phyloP scores from a whole-genome alignment of 2,888 invertebrate genomes.

The Aquatica leii region DNA sequence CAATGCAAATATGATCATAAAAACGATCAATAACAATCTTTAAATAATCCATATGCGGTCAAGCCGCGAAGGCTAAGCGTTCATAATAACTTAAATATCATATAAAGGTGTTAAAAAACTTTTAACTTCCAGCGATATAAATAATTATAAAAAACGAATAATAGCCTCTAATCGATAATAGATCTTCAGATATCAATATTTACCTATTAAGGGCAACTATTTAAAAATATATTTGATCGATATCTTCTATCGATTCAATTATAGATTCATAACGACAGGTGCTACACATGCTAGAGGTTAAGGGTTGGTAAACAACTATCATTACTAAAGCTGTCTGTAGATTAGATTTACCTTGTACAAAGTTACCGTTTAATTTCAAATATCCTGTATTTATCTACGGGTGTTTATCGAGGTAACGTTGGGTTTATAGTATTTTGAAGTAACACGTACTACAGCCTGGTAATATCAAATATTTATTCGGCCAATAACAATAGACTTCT shows the following conservation, averaged over 20 bases:
- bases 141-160: background rate
- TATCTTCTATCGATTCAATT: slow-evolving; percentile 18
- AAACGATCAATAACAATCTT: slow-evolving; percentile 20
- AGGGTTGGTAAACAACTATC: too few relatives aligned
- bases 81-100: slow-evolving; percentile 18
- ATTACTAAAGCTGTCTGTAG: too few relatives aligned
- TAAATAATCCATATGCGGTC: slow-evolving; percentile 11
- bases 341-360: too few relatives aligned
- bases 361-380: too few relatives aligned
- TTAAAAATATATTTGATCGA: background rate
- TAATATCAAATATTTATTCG: too few relatives aligned
- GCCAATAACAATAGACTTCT: too few relatives aligned
- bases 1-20: slow-evolving; percentile 22
- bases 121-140: slow-evolving; percentile 9
- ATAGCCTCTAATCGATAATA: slow-evolving; percentile 18
- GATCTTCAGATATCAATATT: slow-evolving; percentile 22
- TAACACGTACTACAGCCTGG: too few relatives aligned
- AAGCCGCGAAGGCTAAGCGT: slow-evolving; percentile 14
- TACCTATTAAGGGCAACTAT: slow-evolving; percentile 1
- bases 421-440: too few relatives aligned
- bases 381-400: too few relatives aligned
- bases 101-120: slow-evolving; percentile 21
- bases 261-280: slow-evolving; percentile 17
- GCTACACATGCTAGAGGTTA: too few relatives aligned
- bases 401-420: too few relatives aligned